Base-by-base conservation (phyloP, 2,888 invertebrate genomes). In the Orchestes rusci region DNA sequence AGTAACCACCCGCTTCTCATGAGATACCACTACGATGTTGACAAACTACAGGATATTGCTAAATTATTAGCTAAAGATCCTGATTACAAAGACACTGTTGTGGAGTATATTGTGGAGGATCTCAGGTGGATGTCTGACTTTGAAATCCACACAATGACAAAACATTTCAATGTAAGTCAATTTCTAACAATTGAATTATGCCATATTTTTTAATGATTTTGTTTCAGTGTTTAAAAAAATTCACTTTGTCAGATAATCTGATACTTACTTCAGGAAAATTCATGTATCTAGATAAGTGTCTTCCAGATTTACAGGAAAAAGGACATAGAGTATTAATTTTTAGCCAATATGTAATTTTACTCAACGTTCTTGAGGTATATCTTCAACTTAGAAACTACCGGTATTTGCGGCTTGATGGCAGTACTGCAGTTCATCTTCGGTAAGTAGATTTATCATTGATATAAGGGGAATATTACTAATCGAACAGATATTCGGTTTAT, bases 271-370 rank as follows among this genome's bases (percentile, higher is more conserved):
- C 94, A 0, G 95, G 94, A 1, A 97, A 97, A 72, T 86, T 95
- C 62, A 63, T 71, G 20, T 79, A 81, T 63, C 68, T 97, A 43
- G 92, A 94, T 63, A 72, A 74, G 53, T 68, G 91, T 59, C 68
- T 97, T 47, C 83, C 86, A 0, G 71, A 76, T 45, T 70, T 93
- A 50, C 82, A 89, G 64, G 68, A 69, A 4, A 79, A 75, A 0
- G 85, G 84, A 0, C 87, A 89, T 65, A 76, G 94, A 12, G 89
- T 94, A 51, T 72, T 97, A 46, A 76, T 97, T 54, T 97, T 97
- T 73, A 93, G 92, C 65, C 97, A 97, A 74, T 97, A 96, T 71
- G 89, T 90, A 20, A 91, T 93, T 77, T 80, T 97, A 76, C 73
- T 97, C 64, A 93, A 97, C 69, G 78, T 97, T 53, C 69, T 97